Base-by-base conservation (phyloP, 2,888 invertebrate genomes). In the Acleris cristana region DNA sequence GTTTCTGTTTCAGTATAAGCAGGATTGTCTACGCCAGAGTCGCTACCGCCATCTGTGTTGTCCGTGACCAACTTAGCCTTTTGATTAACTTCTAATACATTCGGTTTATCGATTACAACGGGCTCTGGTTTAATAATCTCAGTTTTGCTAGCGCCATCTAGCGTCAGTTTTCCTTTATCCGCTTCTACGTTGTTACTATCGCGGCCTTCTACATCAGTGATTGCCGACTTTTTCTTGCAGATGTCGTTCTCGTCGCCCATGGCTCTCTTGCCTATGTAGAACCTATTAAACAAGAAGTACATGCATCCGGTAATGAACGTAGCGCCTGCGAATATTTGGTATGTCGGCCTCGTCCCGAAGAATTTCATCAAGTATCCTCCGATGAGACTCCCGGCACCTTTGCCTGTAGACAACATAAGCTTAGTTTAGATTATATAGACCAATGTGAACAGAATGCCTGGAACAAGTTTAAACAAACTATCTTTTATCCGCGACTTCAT, bases 361-460 rank as follows among this genome's bases (percentile, higher is more conserved):
- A 92, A 93, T 79, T 96, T 95, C 93, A 96, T 96, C 64, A 96
- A 83, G 80, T 95, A 96, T 14, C 96, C 96, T 16, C 96, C 96
- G 61, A 96, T 93, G 65, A 96, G 86, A 82, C 96, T 96, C 54
- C 96, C 96, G 7, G 95, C 89, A 45, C 96, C 96, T 84, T 96
- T 96, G 61, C 96, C 96, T 96, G 83, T 16, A 88, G 78, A 2
- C 51, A 44, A 45, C 55, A 69, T 52, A n/a, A 26, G 19, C n/a
- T 40, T 44, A 26, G 3, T 7, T 65, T 48, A n/a, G 18, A n/a
- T 7, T 2, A n/a, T 4, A 10, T 30, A 30, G 10, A 30, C 30
- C 30, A 30, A 30, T 10, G 30, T 30, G 30, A 3, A 40, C 40
- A 12, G 12, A 40, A 14, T 12, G 12, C 12, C 40, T 40, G 14